Evolutionary conservation across 2,113 vertebrate species (phyloP).

Genomic region (Origma solitaria): DNA sequence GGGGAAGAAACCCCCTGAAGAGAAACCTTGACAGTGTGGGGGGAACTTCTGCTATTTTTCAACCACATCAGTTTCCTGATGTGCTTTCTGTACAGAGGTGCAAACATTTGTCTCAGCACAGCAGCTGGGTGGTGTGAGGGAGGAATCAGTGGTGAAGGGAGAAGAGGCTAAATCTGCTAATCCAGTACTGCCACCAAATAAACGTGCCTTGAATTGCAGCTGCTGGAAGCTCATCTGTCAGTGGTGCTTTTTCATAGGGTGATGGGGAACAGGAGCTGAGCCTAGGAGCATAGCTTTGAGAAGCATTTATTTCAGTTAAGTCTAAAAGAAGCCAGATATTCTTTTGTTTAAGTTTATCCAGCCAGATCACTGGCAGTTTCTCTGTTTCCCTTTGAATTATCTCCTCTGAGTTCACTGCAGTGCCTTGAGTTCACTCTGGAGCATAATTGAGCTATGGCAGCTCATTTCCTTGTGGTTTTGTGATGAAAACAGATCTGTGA

Average conservation of each 20-base stretch:
- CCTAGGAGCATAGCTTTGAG: background rate
- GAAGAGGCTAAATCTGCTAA: background rate
- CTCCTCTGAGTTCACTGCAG: background rate
- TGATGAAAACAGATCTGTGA: background rate
- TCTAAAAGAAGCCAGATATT: conserved; percentile 5
- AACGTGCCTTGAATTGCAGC: background rate
- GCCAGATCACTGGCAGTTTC: background rate
- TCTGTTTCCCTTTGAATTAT: background rate
- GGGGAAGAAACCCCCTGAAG: background rate
- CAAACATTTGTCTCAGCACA: background rate
- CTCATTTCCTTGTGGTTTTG: background rate
- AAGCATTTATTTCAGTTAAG: background rate
- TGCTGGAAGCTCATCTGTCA: background rate
- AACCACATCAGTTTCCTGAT: background rate
- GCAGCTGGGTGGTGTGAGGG: background rate
- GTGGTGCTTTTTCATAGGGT: background rate
- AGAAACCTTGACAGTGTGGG: rapidly evolving
- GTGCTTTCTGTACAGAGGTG: background rate
- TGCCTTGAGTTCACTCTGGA: background rate
- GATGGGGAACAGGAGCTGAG: background rate
- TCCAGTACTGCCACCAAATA: background rate
- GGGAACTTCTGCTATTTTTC: background rate
- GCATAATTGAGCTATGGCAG: background rate
- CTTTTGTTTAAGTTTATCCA: conserved; percentile 3
- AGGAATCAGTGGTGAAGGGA: background rate